Percentiles rank a stretch among this genome's conserved stretches.
phyloP scores from a whole-genome alignment of 2,113 vertebrate species.

The Pogona vitticeps region DNA sequence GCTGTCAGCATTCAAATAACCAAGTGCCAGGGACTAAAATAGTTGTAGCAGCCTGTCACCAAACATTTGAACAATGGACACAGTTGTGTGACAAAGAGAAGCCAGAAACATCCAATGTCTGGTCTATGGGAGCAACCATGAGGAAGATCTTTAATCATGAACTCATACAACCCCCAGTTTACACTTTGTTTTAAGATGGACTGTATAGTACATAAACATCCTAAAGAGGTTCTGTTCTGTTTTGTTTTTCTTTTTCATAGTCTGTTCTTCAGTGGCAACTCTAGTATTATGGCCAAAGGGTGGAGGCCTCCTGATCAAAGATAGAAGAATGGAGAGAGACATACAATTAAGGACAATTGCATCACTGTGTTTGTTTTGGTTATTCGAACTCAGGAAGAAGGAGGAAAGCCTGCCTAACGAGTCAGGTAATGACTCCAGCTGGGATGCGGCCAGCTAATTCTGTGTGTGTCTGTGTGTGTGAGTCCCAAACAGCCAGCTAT shows the following conservation, averaged over 20 bases:
- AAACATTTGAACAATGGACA: constrained; percentile 10
- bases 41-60: constrained; percentile 30
- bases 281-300: background rate
- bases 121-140: background rate
- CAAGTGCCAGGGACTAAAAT: constrained; percentile 17
- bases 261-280: background rate
- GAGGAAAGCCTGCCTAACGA: constrained; percentile 5
- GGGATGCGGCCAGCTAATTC: background rate
- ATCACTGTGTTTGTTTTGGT: background rate
- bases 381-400: background rate
- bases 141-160: background rate
- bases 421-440: background rate
- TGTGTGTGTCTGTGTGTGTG: too few relatives aligned
- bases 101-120: background rate
- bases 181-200: background rate
- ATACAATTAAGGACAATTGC: constrained; percentile 7
- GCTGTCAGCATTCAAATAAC: constrained; percentile 14
- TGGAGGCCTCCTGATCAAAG: background rate
- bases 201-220: background rate
- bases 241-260: background rate
- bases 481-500: too few relatives aligned
- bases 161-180: too few relatives aligned
- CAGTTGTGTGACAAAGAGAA: background rate
- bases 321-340: background rate
- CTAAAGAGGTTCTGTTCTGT: background rate